A percentile compares a stretch with the other conserved stretches of the same genome.
These are phyloP conservation scores for Ooceraea biroi DNA, from an alignment of 1,140 invertebrate genomes.

Conservation along the genomic window DNA sequence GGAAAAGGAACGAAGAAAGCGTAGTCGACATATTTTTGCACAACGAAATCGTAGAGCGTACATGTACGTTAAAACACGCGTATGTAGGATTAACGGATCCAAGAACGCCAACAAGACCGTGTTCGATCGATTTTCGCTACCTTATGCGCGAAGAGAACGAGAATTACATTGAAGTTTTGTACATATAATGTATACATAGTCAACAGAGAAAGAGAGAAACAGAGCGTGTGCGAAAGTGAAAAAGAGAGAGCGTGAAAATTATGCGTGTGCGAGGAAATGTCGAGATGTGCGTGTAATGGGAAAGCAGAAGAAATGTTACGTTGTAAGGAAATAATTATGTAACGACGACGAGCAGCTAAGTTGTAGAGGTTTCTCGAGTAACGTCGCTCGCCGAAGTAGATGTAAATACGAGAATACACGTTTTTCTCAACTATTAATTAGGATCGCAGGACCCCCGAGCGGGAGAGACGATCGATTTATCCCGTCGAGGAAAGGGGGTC, in stretches of 20 bases:
- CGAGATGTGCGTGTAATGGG: slow-evolving; percentile 47
- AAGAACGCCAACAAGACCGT: slow-evolving; percentile 78
- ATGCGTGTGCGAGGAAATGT: background rate
- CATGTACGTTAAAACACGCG: slow-evolving; percentile 75
- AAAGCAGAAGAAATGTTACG: slow-evolving; percentile 47
- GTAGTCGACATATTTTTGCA: slow-evolving; percentile 81
- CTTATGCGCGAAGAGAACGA: slow-evolving; percentile 64
- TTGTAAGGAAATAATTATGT: slow-evolving; percentile 52
- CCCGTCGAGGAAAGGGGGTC: background rate
- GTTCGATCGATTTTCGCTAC: slow-evolving; percentile 71
- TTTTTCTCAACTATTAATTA: slow-evolving; percentile 47
- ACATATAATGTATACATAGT: slow-evolving; percentile 66
- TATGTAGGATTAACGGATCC: slow-evolving; percentile 78
- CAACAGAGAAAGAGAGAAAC: background rate
- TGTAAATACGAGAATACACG: slow-evolving; percentile 52
- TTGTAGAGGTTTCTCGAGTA: slow-evolving; percentile 47
- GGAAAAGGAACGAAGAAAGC: slow-evolving; percentile 32
- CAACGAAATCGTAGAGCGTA: slow-evolving; percentile 66
- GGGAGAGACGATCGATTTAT: slow-evolving; percentile 12
- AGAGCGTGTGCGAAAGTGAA: slow-evolving; percentile 70
- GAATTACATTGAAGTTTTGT: slow-evolving; percentile 49
- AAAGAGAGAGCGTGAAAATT: slow-evolving; percentile 55
- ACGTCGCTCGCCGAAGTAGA: slow-evolving; percentile 57
- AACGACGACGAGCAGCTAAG: slow-evolving; percentile 54
- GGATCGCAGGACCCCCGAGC: background rate